Percentiles rank a stretch among this genome's conserved stretches.
These are phyloP conservation scores for Ligdia adustata DNA, from an alignment of 2,888 invertebrate genomes.

Conservation along the genomic window DNA sequence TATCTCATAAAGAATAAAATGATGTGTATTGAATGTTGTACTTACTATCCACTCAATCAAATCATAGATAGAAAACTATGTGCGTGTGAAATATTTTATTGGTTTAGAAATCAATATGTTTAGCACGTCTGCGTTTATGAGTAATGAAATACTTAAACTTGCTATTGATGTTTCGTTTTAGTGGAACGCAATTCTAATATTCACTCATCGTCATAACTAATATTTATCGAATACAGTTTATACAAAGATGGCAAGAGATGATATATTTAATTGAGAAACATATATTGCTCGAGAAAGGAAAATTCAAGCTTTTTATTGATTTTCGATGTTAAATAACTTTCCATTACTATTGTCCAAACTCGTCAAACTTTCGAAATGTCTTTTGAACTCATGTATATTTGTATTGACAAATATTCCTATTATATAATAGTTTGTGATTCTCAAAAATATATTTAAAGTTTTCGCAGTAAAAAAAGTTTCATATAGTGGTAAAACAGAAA, in stretches of 20 bases:
- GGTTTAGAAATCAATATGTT: background rate
- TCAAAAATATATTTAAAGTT: too few species aligned
- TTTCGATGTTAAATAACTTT: too few species aligned
- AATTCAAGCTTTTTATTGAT: too few species aligned
- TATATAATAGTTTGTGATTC: too few species aligned
- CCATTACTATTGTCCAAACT: too few species aligned
- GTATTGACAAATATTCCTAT: too few species aligned
- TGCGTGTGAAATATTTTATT: slow-evolving; percentile 1
- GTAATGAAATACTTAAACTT: background rate
- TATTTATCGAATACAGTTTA: slow-evolving; percentile 11
- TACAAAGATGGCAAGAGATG: slow-evolving; percentile 10
- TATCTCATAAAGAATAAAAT: background rate
- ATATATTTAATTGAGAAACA: too few species aligned
- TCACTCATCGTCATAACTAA: background rate
- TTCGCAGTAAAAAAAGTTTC: too few species aligned
- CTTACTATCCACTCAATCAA: background rate
- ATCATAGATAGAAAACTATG: too few species aligned
- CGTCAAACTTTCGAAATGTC: too few species aligned
- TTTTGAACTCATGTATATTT: too few species aligned
- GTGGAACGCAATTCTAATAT: slow-evolving; percentile 12
- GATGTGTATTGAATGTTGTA: background rate
- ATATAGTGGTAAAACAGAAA: background rate
- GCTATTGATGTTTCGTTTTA: slow-evolving; percentile 2
- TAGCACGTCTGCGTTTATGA: background rate
- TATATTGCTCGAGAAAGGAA: too few species aligned